A percentile compares a stretch with the other conserved stretches of the same genome.
These are phyloP conservation scores for Thalassarche chlororhynchos DNA, from an alignment of 2,113 vertebrate species.

Conservation along the genomic window DNA sequence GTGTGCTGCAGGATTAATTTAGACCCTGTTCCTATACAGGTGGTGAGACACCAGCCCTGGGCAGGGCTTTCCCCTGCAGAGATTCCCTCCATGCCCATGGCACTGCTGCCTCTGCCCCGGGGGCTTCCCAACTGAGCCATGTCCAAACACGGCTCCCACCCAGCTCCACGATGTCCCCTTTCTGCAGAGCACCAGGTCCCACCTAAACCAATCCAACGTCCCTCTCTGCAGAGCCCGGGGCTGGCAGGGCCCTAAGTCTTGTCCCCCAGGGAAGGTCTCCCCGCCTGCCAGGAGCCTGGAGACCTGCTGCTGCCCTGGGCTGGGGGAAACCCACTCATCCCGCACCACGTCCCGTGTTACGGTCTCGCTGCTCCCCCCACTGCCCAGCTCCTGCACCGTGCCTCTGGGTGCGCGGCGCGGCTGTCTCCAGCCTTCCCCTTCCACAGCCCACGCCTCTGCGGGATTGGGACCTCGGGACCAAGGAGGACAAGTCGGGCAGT, in stretches of 20 bases:
- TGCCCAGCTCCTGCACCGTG: neutral
- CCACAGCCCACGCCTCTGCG: neutral
- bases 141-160: neutral
- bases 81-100: neutral
- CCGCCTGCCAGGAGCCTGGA: neutral
- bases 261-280: neutral
- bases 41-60: neutral
- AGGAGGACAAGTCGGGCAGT: neutral
- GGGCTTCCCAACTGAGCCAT: neutral
- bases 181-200: neutral
- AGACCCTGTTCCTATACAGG: fast-evolving
- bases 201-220: fast-evolving
- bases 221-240: no score
- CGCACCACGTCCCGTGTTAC: neutral
- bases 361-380: neutral
- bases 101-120: neutral
- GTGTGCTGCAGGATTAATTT: neutral
- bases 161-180: fast-evolving
- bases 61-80: neutral
- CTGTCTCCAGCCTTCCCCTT: neutral
- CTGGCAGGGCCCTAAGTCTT: no score
- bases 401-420: no score
- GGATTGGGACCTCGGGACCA: neutral
- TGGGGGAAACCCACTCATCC: neutral
- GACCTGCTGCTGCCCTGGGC: neutral